Evolutionary conservation across 2,888 invertebrate species (phyloP), one percentile per base, ranked within the genome.

Genomic region (Eristalis intricaria): DNA sequence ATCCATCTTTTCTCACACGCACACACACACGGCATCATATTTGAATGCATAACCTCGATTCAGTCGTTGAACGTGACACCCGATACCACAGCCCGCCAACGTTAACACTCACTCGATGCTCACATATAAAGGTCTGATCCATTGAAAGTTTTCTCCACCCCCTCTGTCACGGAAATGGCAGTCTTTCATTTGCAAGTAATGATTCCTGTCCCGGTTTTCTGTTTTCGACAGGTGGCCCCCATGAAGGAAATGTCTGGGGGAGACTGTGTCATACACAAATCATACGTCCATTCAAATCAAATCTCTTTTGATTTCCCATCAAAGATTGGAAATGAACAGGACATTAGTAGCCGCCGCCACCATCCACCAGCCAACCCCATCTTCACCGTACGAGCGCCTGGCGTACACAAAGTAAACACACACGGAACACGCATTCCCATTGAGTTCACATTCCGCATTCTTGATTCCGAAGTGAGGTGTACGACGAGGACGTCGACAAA

Each of bases 241-340:
- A 70, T 74, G 40, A 70, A 78, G 73, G 77, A 82, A 74, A 86
- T 74, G 77, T 82, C 86, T 3, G 29, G 4, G 29, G 5, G 0
- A 32, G 8, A 8, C 1, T 82, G 66, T 86, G 78, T 83, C 78
- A 71, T 71, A 78, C 82, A 82, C 70, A 86, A 86, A 86, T 86
- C 83, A 86, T 83, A 71, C 79, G 86, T 86, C 75, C 86, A 78
- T 74, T 86, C 83, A 75, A 83, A 83, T 86, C 83, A 75, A 83
- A 86, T 86, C 75, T 83, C 83, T 68, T 71, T 79, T 86, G 83
- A 86, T 83, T 86, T 86, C 40, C 83, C 83, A 83, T 86, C 86
- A 83, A 79, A 79, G 71, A 86, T 86, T 86, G 66, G 74, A 79
- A 83, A 83, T 66, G 86, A 73, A 83, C 75, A 66, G 69, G 66